Evolutionary conservation across 1,140 invertebrate species (phyloP).

Genomic region (Apocrypta bakeri): DNA sequence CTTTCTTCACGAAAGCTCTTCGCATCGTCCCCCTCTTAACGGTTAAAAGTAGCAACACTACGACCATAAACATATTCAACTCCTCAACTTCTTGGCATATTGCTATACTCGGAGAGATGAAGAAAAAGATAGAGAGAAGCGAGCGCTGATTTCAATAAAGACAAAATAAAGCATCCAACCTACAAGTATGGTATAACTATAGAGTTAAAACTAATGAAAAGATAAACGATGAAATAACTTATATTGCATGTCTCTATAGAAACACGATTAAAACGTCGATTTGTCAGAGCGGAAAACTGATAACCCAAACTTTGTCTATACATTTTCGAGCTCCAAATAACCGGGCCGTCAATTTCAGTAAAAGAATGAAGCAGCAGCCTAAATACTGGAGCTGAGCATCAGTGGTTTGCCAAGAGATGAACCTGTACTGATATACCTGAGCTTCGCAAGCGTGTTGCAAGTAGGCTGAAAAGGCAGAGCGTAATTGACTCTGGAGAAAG

Average conservation of each 20-base stretch:
- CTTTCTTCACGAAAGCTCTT: background rate
- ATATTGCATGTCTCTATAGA: background rate
- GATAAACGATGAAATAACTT: background rate
- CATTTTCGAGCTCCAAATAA: too few relatives aligned
- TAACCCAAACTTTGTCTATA: background rate
- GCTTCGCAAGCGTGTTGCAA: background rate
- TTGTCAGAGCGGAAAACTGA: slow-evolving; percentile 7
- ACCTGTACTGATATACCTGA: background rate
- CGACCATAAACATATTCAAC: slow-evolving; percentile 32
- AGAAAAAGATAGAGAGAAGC: background rate
- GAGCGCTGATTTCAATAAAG: slow-evolving; percentile 21
- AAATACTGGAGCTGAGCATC: slow-evolving; percentile 13
- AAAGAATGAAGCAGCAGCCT: background rate
- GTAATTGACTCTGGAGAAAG: slow-evolving; percentile 55
- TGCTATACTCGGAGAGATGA: background rate
- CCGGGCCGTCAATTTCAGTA: background rate
- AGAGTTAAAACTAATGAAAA: background rate
- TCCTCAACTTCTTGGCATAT: slow-evolving; percentile 28
- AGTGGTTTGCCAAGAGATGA: background rate
- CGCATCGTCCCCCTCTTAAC: background rate
- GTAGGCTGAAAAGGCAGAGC: slow-evolving; percentile 54
- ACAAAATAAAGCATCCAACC: background rate
- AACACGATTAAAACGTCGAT: background rate
- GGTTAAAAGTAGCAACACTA: background rate
- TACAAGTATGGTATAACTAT: background rate